Conservation (phyloP, 2,113 vertebrate species). For the Elachura formosa region DNA sequence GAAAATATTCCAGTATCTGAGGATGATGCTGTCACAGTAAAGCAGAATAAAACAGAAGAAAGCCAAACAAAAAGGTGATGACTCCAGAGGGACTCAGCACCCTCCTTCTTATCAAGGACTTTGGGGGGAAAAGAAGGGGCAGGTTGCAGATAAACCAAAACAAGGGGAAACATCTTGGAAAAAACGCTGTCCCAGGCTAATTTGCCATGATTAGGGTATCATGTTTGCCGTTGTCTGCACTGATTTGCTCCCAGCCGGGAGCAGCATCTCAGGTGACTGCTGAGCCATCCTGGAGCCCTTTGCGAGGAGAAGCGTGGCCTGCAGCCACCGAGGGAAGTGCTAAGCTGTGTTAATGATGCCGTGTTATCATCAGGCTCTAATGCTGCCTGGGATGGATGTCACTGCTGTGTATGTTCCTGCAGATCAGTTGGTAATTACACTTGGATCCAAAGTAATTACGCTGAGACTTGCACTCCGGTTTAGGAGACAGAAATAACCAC, state of each 20-base stretch:
- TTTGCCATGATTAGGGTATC: background rate
- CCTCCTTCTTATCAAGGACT: background rate
- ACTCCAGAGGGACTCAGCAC: background rate
- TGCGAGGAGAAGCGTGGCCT: background rate
- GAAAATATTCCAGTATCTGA: conserved; percentile 7
- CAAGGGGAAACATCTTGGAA: background rate
- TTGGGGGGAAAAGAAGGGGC: background rate
- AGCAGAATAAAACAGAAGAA: background rate
- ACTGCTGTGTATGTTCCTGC: conserved; percentile 18
- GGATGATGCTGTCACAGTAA: background rate
- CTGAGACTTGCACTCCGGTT: conserved; percentile 46
- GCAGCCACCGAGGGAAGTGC: background rate
- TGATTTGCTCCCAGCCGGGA: rapidly evolving
- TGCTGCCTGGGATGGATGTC: conserved; percentile 42
- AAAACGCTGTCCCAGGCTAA: background rate
- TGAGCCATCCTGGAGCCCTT: background rate
- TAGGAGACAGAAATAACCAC: conserved; percentile 39
- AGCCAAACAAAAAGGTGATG: background rate
- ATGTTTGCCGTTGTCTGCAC: rapidly evolving
- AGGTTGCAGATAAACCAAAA: background rate
- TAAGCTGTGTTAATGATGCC: conserved; percentile 35
- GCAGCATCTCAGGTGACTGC: background rate
- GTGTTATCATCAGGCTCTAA: conserved; percentile 26
- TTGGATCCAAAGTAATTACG: conserved; percentile 61
- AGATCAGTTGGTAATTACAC: conserved; percentile 68